Evolutionary conservation across 2,113 vertebrate species (phyloP).

Genomic region (Nothobranchius kuhntae): DNA sequence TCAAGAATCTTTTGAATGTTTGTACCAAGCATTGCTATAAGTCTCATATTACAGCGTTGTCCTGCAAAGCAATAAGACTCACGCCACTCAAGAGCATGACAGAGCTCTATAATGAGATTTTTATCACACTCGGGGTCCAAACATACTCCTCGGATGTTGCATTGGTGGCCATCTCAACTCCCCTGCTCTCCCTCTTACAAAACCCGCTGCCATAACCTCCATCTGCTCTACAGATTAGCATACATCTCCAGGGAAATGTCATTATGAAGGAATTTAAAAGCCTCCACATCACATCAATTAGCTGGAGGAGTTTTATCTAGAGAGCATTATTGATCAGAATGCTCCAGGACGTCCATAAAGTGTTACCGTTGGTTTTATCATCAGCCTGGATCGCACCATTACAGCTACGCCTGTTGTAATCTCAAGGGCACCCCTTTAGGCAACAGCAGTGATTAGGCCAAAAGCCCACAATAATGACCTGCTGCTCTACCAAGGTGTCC

Average conservation of each 20-base stretch:
- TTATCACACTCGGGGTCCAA: conserved; percentile 38
- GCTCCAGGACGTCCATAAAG: neutral
- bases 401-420: neutral
- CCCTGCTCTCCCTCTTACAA: conserved; percentile 14
- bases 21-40: neutral
- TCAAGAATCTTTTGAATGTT: neutral
- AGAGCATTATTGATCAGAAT: conserved; percentile 4
- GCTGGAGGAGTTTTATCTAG: conserved; percentile 16
- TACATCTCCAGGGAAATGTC: conserved; percentile 4
- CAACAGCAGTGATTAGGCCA: conserved; percentile 15
- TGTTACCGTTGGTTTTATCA: neutral
- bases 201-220: neutral
- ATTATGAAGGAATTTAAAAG: neutral
- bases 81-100: conserved; percentile 21
- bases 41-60: neutral
- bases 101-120: conserved; percentile 40
- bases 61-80: conserved; percentile 36
- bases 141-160: conserved; percentile 30
- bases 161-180: conserved; percentile 14
- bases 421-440: conserved; percentile 1
- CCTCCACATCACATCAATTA: conserved; percentile 28
- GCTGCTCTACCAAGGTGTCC: neutral
- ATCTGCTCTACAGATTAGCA: conserved; percentile 23
- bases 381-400: neutral
- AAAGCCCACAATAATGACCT: conserved; percentile 16